These are phyloP conservation scores for Oxyscelio sp. DNA, from an alignment of 2,888 invertebrate species.

Conservation along the genomic window DNA sequence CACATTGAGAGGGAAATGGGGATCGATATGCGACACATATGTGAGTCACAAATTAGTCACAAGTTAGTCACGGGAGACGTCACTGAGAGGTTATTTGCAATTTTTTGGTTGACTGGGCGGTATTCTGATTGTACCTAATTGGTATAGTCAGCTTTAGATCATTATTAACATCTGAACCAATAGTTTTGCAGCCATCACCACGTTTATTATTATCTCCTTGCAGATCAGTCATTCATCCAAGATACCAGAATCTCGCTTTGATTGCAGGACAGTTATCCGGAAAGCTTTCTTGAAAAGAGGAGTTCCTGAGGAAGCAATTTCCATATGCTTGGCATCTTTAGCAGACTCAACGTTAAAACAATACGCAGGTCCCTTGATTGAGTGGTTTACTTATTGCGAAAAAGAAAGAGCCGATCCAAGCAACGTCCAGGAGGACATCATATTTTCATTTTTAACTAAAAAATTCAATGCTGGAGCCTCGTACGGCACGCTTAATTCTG, in stretches of 20 bases:
- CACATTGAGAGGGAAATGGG: too few species aligned
- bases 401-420: slow-evolving; percentile 29
- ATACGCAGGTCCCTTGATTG: slow-evolving; percentile 52
- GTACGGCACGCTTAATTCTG: not conserved
- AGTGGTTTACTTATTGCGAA: slow-evolving; percentile 25
- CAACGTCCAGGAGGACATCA: not conserved
- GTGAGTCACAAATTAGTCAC: too few species aligned
- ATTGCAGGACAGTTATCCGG: slow-evolving; percentile 36
- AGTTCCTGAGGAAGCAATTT: slow-evolving; percentile 35
- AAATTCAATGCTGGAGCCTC: not conserved
- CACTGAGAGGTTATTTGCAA: too few species aligned
- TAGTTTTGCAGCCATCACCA: slow-evolving; percentile 41
- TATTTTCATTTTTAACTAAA: not conserved
- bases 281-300: slow-evolving; percentile 21
- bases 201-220: slow-evolving; percentile 43
- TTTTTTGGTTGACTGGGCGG: too few species aligned
- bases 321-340: slow-evolving; percentile 73
- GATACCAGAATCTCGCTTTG: not conserved
- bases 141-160: slow-evolving; percentile 47
- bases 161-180: slow-evolving; percentile 15
- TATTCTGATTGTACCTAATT: slow-evolving; percentile 46
- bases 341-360: slow-evolving; percentile 70
- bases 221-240: slow-evolving; percentile 21
- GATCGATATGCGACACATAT: too few species aligned
- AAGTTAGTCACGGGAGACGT: too few species aligned